These are phyloP conservation scores for Gallinago solitaria DNA, from an alignment of 2,797 vertebrate species.

Conservation along the genomic window DNA sequence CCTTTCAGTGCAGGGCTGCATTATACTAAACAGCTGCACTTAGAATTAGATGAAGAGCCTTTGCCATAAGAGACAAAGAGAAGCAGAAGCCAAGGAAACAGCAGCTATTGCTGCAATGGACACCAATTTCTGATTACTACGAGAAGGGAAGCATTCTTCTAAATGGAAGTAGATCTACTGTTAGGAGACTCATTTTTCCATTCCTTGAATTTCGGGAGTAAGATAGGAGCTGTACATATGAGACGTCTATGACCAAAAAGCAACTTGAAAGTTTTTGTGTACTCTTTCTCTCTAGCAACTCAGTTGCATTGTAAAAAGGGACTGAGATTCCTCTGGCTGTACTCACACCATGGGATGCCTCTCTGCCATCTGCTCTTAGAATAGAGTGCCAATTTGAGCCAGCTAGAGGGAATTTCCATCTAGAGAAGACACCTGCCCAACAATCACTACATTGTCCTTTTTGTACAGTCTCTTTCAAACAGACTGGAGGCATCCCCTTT, in stretches of 20 bases:
- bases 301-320: not conserved
- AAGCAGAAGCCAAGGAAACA: not conserved
- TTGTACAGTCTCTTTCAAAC: not conserved
- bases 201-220: not conserved
- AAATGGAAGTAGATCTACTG: not conserved
- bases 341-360: not conserved
- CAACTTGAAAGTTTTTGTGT: accelerated
- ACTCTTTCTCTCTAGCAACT: not conserved
- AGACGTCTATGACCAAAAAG: not conserved
- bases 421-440: not conserved
- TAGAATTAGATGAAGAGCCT: not conserved
- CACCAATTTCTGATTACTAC: not conserved
- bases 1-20: not conserved
- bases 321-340: not conserved
- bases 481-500: not conserved
- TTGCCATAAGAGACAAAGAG: not conserved
- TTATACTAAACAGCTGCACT: not conserved
- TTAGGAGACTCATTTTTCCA: not conserved
- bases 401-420: not conserved
- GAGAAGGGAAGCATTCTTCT: not conserved
- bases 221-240: not conserved
- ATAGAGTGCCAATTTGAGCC: not conserved
- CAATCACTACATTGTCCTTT: not conserved
- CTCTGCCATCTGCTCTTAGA: not conserved
- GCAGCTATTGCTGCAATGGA: not conserved